Conservation (phyloP, 2,888 invertebrate species). For the Hirtodrosophila confusa region DNA sequence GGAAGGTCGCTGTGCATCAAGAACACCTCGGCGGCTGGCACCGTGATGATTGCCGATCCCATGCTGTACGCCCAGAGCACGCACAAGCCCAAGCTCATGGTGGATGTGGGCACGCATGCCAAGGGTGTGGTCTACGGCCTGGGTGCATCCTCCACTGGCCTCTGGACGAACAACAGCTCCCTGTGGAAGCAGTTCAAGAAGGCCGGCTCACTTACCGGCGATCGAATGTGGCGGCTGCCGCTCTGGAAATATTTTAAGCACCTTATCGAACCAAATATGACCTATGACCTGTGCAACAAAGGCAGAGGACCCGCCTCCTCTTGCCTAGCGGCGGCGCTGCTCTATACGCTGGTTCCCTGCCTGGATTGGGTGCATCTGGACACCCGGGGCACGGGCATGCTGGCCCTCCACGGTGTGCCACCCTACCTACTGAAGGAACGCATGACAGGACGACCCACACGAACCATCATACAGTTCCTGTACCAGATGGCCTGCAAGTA, state of each 20-base stretch:
- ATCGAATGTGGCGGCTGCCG: slow-evolving; percentile 88
- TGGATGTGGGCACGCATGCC: slow-evolving; percentile 86
- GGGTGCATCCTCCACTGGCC: slow-evolving; percentile 86
- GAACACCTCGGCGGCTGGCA: slow-evolving; percentile 89
- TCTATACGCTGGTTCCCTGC: slow-evolving; percentile 87
- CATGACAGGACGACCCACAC: slow-evolving; percentile 87
- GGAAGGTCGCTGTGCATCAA: slow-evolving; percentile 84
- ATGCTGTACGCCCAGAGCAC: slow-evolving; percentile 89
- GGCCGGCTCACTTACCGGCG: slow-evolving; percentile 86
- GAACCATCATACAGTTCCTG: slow-evolving; percentile 86
- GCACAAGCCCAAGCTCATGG: slow-evolving; percentile 85
- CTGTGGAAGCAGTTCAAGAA: slow-evolving; percentile 85
- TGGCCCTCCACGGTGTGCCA: slow-evolving; percentile 85
- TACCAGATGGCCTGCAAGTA: slow-evolving; percentile 81
- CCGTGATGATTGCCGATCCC: slow-evolving; percentile 91
- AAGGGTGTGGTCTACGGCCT: slow-evolving; percentile 85
- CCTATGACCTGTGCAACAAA: slow-evolving; percentile 87
- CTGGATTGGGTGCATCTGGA: slow-evolving; percentile 89
- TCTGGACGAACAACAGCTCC: slow-evolving; percentile 85
- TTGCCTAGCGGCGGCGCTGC: slow-evolving; percentile 89
- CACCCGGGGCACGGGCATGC: slow-evolving; percentile 89
- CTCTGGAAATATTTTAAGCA: slow-evolving; percentile 84
- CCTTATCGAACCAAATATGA: slow-evolving; percentile 67
- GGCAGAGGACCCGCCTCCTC: slow-evolving; percentile 86
- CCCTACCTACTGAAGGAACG: slow-evolving; percentile 87